phyloP scores from a whole-genome alignment of 2,888 invertebrate species.

The Cosmopolites sordidus region DNA sequence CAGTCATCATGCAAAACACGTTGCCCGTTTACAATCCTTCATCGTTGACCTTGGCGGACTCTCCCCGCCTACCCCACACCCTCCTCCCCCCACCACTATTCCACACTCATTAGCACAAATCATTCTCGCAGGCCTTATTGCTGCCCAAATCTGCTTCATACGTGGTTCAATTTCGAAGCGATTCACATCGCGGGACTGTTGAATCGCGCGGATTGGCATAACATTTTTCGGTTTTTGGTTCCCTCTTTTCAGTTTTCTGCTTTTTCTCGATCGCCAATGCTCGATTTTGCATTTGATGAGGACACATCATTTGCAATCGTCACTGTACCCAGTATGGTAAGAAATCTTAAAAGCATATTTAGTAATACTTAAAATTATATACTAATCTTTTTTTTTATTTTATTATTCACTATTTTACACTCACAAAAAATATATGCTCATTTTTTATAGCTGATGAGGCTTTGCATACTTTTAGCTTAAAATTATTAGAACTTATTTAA shows the following conservation, averaged over 20 bases:
- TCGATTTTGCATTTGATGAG: conserved; percentile 53
- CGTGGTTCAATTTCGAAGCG: background rate
- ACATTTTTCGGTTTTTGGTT: too few relatives aligned
- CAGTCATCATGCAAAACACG: conserved; percentile 14
- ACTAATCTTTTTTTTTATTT: too few relatives aligned
- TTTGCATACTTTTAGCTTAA: too few relatives aligned
- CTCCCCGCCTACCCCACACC: conserved; percentile 26
- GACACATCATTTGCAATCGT: conserved; percentile 65
- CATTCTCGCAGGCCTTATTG: conserved; percentile 16
- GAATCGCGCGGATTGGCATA: background rate
- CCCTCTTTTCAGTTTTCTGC: background rate
- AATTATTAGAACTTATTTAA: too few relatives aligned
- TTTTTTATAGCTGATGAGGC: too few relatives aligned
- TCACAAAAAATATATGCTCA: too few relatives aligned
- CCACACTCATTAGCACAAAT: conserved; percentile 40
- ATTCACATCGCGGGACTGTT: background rate
- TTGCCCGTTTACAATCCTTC: conserved; percentile 30
- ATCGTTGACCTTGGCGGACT: conserved; percentile 39
- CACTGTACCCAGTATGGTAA: conserved; percentile 61
- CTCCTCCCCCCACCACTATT: background rate
- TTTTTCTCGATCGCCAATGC: conserved; percentile 33
- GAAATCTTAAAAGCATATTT: conserved; percentile 15
- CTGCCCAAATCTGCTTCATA: background rate
- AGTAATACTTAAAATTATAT: too few relatives aligned
- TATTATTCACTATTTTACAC: too few relatives aligned